These are phyloP conservation scores for Lampris incognitus DNA, from an alignment of 2,113 vertebrate species.

Conservation along the genomic window DNA sequence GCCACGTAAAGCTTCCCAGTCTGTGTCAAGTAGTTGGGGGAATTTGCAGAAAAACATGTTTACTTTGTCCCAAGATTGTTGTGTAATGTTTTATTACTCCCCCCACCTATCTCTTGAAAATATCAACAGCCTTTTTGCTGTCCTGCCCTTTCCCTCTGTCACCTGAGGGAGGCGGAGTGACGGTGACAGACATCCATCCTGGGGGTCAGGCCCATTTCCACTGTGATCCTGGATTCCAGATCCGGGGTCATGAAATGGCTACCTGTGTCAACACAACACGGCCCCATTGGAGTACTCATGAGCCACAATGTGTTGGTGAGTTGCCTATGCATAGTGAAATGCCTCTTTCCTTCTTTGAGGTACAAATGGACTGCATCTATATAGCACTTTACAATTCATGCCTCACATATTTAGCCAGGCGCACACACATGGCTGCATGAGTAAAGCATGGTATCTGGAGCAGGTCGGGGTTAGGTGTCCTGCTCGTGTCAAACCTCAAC, in stretches of 20 bases:
- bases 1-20: too few relatives aligned
- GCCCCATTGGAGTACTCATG: slow-evolving; percentile 88
- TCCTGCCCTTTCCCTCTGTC: slow-evolving; percentile 89
- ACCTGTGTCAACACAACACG: slow-evolving; percentile 88
- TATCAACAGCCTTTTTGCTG: slow-evolving; percentile 86
- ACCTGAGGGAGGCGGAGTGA: slow-evolving; percentile 88
- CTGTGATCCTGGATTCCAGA: slow-evolving; percentile 90
- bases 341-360: neutral
- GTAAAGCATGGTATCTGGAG: too few relatives aligned
- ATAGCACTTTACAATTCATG: neutral
- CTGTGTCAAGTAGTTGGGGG: too few relatives aligned
- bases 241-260: slow-evolving; percentile 87
- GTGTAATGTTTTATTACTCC: neutral
- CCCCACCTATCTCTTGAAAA: slow-evolving; percentile 14
- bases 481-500: too few relatives aligned
- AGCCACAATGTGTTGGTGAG: slow-evolving; percentile 83
- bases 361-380: too few relatives aligned
- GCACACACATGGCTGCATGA: too few relatives aligned
- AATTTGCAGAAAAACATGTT: neutral
- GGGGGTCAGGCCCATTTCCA: slow-evolving; percentile 91
- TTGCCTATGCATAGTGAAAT: neutral
- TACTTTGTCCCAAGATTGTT: neutral
- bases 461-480: too few relatives aligned
- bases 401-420: neutral
- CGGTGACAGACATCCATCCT: slow-evolving; percentile 91